Percentiles rank a stretch among this genome's conserved stretches.
Conservation (phyloP, 2,113 vertebrate genomes). For the Campylorhamphus procurvoides region DNA sequence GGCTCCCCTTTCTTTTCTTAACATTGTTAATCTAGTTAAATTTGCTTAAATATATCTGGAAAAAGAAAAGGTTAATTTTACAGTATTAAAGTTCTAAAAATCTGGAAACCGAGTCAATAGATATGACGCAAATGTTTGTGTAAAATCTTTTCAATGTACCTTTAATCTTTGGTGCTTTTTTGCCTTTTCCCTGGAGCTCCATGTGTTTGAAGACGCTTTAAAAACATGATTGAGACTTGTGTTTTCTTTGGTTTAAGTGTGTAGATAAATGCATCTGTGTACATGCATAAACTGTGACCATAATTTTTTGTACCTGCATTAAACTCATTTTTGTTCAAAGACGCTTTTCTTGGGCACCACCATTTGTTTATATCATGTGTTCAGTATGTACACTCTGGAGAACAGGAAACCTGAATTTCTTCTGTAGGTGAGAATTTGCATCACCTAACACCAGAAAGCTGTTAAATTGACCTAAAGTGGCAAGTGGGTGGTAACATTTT, state of each 20-base stretch:
- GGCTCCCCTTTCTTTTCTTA: background rate
- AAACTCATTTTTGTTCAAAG: background rate
- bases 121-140: background rate
- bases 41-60: background rate
- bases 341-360: conserved; percentile 26
- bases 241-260: conserved; percentile 32
- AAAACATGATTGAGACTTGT: conserved; percentile 1
- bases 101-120: background rate
- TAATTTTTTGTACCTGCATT: conserved; percentile 64
- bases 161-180: conserved; percentile 57
- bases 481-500: background rate
- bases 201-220: conserved; percentile 41
- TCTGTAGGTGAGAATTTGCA: background rate
- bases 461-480: background rate
- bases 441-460: background rate
- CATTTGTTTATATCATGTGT: conserved; percentile 1
- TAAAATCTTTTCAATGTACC: conserved; percentile 21
- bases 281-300: conserved; percentile 67
- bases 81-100: conserved; percentile 7
- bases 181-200: conserved; percentile 19
- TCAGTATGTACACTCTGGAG: background rate
- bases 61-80: background rate
- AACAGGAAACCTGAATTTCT: background rate
- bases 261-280: conserved; percentile 36
- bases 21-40: background rate